Percentiles rank a stretch among this genome's conserved stretches.
phyloP scores from a whole-genome alignment of 2,113 vertebrate genomes.

The Nesogale talazaci region DNA sequence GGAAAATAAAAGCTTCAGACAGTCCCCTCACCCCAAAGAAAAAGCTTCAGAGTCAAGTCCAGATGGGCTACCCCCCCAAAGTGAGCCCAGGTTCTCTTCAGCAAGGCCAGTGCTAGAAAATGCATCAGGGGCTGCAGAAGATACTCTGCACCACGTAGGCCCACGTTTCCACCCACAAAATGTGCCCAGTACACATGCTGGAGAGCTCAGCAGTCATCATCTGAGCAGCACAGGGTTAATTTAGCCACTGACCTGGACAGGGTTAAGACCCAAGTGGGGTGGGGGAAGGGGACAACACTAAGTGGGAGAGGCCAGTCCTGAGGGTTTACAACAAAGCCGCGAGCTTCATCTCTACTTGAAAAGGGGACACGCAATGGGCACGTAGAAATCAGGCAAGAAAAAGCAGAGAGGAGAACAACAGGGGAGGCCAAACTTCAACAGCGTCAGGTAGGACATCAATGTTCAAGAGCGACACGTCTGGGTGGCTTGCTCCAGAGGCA shows the following conservation, averaged over 20 bases:
- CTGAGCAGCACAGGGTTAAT: not conserved
- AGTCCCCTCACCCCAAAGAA: too few relatives aligned
- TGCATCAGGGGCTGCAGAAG: too few relatives aligned
- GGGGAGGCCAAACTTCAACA: not conserved
- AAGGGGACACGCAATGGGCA: not conserved
- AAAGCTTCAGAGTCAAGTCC: not conserved
- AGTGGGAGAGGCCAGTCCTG: not conserved
- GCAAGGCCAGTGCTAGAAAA: not conserved
- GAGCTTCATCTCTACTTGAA: too few relatives aligned
- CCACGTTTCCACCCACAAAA: not conserved
- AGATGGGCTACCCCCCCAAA: not conserved
- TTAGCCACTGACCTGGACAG: not conserved
- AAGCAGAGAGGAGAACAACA: fast-evolving
- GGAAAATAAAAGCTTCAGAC: not conserved
- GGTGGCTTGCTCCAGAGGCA: too few relatives aligned
- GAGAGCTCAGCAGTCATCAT: not conserved
- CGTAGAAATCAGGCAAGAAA: not conserved
- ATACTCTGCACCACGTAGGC: not conserved
- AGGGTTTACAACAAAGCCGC: not conserved
- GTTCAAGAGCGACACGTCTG: too few relatives aligned
- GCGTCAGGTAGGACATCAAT: too few relatives aligned
- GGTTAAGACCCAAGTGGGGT: not conserved
- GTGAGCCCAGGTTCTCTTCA: not conserved
- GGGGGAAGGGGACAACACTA: not conserved
- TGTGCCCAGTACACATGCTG: not conserved